Base-by-base conservation (phyloP, 2,888 invertebrate species). In the Epinotia nisella region DNA sequence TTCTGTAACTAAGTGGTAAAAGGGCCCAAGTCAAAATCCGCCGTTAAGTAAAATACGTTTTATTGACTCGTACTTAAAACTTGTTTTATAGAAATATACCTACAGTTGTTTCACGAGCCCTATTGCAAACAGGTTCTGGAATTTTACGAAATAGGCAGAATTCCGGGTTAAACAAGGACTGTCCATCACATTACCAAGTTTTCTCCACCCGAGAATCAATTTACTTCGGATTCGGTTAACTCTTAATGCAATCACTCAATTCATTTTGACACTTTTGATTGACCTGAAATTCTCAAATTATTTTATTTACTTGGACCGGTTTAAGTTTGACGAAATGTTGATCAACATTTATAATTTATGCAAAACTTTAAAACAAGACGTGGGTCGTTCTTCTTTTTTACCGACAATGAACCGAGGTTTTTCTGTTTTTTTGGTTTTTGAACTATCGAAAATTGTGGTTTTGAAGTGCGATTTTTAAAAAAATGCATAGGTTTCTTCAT, bases 231-330 rank as follows among this genome's bases (percentile, higher is more conserved):
- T 81, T 79, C 80, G 80, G 82, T 85, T 83, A 83, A 84, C 78
- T 79, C 77, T 73, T 83, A 84, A 85, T 81, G 77, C 78, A 79
- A 81, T 83, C 81, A 83, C 81, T 82, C 81, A 80, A 83, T 83
- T 81, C 81, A 81, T 76, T 79, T 76, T 75, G 76, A 75, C 79
- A 80, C 77, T 80, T 79, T 76, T 71, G 70, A 74, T 70, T 74
- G 56, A 74, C 73, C 73, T 69, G 62, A 64, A 73, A 53, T 69
- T 62, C 39, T n/a, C 2, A 41, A 64, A 62, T 64, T 61, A 59
- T 65, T 65, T 58, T 64, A 39, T 55, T 62, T 70, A 65, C 49
- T 66, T 51, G 35, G 17, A 2, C 55, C 24, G 21, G n/a, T 66
- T 66, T 21, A 15, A 41, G 41, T 56, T 56, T n/a, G 39, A 24